Percentiles rank a stretch among this genome's conserved stretches.
Conservation (phyloP, 2,113 vertebrate genomes). For the Eulacestoma nigropectus region DNA sequence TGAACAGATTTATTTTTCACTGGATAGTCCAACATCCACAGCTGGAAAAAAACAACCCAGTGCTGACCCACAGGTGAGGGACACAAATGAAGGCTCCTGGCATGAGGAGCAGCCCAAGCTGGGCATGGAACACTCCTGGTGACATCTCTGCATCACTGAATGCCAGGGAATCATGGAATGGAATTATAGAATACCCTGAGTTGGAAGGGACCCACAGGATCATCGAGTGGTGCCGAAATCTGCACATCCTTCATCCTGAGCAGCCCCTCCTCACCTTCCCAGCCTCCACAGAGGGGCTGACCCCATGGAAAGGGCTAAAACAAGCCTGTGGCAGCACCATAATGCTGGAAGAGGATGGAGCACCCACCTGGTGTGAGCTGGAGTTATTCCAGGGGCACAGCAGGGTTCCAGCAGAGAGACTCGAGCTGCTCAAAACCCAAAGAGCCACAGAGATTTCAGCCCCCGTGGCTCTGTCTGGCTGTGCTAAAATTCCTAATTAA, state of each 20-base stretch:
- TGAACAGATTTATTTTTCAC: neutral
- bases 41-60: neutral
- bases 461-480: neutral
- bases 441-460: neutral
- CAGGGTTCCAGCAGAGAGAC: neutral
- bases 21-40: neutral
- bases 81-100: neutral
- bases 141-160: no score
- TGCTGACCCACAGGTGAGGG: rapidly evolving
- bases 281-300: neutral
- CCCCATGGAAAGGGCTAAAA: neutral
- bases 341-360: neutral
- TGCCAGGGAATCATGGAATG: neutral
- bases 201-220: neutral
- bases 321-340: rapidly evolving
- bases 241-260: neutral
- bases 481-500: neutral
- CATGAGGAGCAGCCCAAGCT: neutral
- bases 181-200: neutral
- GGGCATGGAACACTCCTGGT: neutral
- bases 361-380: neutral
- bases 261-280: neutral
- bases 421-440: neutral
- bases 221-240: neutral
- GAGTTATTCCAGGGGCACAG: neutral